Conservation (phyloP, 2,888 invertebrate species). For the Abscondita cerata region DNA sequence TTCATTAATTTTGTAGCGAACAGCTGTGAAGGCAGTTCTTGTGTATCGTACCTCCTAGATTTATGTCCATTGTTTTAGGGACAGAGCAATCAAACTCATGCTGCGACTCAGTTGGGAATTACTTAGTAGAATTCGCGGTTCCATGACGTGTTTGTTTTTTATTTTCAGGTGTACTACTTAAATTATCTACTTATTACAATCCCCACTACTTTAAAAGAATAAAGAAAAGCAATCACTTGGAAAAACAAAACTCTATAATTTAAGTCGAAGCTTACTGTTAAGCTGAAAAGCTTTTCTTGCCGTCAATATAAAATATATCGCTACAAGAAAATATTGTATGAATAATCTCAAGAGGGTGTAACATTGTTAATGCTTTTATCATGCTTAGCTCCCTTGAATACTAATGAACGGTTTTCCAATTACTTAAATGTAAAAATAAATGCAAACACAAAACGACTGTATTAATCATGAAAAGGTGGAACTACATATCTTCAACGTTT, state of each 20-base stretch:
- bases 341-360: no score
- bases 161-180: slow-evolving; percentile 6
- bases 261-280: slow-evolving; percentile 39
- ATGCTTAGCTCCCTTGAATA: no score
- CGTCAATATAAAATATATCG: slow-evolving; percentile 31
- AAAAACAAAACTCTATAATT: slow-evolving; percentile 37
- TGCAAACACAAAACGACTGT: no score
- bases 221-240: no score
- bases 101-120: slow-evolving; percentile 30
- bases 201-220: no score
- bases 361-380: no score
- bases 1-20: slow-evolving; percentile 43
- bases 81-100: slow-evolving; percentile 36
- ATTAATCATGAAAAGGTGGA: no score
- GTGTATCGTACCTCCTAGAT: slow-evolving; percentile 34
- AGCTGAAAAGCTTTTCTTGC: slow-evolving; percentile 32
- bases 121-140: slow-evolving; percentile 23
- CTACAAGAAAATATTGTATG: not conserved
- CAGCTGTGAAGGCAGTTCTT: slow-evolving; percentile 40
- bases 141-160: not conserved
- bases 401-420: no score
- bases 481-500: no score
- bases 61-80: slow-evolving; percentile 35
- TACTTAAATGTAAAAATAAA: no score
- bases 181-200: no score